Percentiles rank a stretch among this genome's conserved stretches.
Conservation (phyloP, 64 coral and sea anemone species). For the Hydrozoanthus tunicans region DNA sequence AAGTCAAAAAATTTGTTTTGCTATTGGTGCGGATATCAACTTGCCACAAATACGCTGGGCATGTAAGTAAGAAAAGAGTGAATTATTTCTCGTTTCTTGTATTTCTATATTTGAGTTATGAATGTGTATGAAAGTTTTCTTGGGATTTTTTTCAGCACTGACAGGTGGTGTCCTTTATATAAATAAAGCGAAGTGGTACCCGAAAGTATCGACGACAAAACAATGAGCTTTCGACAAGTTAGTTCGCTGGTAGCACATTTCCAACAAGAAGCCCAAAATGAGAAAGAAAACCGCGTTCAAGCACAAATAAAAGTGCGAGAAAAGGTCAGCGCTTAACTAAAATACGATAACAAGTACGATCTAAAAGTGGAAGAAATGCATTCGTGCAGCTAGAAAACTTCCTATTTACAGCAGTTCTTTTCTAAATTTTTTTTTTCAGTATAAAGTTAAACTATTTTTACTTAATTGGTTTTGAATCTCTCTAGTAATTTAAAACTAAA, state of each 20-base stretch:
- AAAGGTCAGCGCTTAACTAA: slow-evolving; percentile 49
- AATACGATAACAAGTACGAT: not conserved
- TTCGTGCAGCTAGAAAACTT: no score
- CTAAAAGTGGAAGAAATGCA: no score
- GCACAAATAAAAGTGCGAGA: slow-evolving; percentile 78
- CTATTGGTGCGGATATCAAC: not conserved
- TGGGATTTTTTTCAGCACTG: not conserved
- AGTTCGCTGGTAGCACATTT: slow-evolving; percentile 87
- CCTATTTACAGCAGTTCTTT: no score
- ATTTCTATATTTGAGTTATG: not conserved
- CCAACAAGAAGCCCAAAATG: slow-evolving; percentile 77
- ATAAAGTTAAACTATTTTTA: no score
- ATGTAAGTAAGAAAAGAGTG: not conserved
- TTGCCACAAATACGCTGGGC: not conserved
- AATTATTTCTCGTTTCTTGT: not conserved
- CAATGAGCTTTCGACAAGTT: slow-evolving; percentile 43
- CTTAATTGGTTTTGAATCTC: no score
- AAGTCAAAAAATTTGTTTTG: not conserved
- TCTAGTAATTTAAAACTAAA: no score
- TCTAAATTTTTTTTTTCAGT: no score
- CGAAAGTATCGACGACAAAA: not conserved
- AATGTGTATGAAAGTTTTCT: not conserved
- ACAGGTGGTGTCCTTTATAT: not conserved
- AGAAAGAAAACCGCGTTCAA: slow-evolving; percentile 75
- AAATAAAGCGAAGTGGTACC: not conserved